Evolutionary conservation across 2,888 invertebrate genomes (phyloP), one percentile per base, ranked within the genome.

Genomic region (Monochamus alternatus): DNA sequence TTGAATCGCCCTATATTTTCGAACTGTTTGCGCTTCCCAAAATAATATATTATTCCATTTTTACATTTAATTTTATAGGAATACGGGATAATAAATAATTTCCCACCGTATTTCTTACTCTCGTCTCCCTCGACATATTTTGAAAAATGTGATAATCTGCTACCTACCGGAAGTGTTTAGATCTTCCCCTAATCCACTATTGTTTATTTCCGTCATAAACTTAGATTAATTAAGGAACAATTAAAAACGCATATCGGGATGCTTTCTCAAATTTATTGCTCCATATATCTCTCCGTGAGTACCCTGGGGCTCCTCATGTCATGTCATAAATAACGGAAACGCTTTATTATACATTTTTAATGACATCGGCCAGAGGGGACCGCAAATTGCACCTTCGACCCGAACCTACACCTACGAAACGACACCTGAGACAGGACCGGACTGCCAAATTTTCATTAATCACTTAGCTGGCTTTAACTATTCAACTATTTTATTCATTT

Each of bases 311-410:
- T 75, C 78, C 73, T 79, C 76, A 75, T 77, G 73, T 76, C 77
- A 75, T 79, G 78, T 77, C 78, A 81, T 82, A 82, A 84, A 84
- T 80, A 83, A 81, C 84, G 84, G 84, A 85, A 84, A 79, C 81
- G 81, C 76, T 73, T 77, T 74, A 75, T 78, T 76, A 80, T 84
- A 84, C 81, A 85, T 85, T 85, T 86, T 86, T 87, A 86, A 87
- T 86, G 86, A 86, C 84, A 84, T 82, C 81, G 79, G 82, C 82
- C 80, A 79, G 81, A 82, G 85, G 85, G 83, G 80, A 81, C 82
- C 82, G 83, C 85, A 86, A 87, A 86, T 87, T 86, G 85, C 85
- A 85, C 85, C 85, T 86, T 85, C 86, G 86, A 86, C 86, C 86
- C 81, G 80, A 83, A 84, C 84, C 84, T 84, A 81, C 82, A 81